Evolutionary conservation across 1,140 invertebrate genomes (phyloP).

Genomic region (Drosophila leontia): DNA sequence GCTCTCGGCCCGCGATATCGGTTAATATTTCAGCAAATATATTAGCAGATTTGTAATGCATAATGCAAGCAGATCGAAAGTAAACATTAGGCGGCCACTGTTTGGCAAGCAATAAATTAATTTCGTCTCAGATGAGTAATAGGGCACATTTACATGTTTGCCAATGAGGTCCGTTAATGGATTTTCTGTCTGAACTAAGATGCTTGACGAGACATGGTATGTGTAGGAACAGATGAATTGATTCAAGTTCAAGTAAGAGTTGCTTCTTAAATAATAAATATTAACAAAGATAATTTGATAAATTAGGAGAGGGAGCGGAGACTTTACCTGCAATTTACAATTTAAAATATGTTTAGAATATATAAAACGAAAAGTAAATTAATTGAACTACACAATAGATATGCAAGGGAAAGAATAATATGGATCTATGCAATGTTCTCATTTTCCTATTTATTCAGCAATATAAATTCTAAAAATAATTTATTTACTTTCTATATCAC

Average conservation of each 20-base stretch:
- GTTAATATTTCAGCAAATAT: constrained; percentile 53
- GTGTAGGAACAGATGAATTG: no score
- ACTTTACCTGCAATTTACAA: neutral
- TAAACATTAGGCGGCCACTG: constrained; percentile 1
- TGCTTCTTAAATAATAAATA: neutral
- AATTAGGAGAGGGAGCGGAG: neutral
- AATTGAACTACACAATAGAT: neutral
- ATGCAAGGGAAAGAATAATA: no score
- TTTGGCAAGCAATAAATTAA: constrained; percentile 20
- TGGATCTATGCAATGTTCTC: neutral
- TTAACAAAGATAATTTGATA: neutral
- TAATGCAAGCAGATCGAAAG: constrained; percentile 22
- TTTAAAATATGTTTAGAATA: neutral
- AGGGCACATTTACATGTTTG: constrained; percentile 17
- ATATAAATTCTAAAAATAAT: neutral
- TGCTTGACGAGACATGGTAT: neutral
- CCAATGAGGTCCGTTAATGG: constrained; percentile 15
- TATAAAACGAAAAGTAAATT: neutral
- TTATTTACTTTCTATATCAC: neutral
- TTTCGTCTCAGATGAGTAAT: constrained; percentile 15
- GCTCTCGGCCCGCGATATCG: constrained; percentile 14
- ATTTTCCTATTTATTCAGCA: neutral
- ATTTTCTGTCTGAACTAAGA: neutral
- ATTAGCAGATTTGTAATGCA: constrained; percentile 37
- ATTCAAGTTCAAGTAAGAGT: neutral